Conservation (phyloP, 2,113 vertebrate genomes). For the Hassar affinis region DNA sequence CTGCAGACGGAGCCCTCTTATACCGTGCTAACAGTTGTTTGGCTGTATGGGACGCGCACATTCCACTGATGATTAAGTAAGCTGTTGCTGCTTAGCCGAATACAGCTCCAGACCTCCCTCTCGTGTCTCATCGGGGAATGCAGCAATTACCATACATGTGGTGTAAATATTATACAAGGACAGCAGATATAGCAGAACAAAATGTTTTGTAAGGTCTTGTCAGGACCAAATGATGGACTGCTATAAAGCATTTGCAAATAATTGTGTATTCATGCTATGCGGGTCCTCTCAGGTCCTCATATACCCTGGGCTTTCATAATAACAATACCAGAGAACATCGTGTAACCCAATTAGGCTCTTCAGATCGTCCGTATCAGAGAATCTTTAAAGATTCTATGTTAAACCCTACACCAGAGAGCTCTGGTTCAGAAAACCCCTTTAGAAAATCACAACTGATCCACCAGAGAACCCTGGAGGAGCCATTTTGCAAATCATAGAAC, state of each 20-base stretch:
- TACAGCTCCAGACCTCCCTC: slow-evolving; percentile 45
- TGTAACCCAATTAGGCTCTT: neutral
- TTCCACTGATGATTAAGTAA: slow-evolving; percentile 73
- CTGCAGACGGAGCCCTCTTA: slow-evolving; percentile 88
- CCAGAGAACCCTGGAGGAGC: neutral
- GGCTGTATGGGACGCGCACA: slow-evolving; percentile 79
- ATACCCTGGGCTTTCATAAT: slow-evolving; percentile 2
- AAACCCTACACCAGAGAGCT: neutral
- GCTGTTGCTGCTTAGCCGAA: slow-evolving; percentile 53
- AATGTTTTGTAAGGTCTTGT: slow-evolving; percentile 18
- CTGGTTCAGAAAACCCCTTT: neutral
- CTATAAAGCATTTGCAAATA: slow-evolving; percentile 88
- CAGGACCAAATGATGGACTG: slow-evolving; percentile 67
- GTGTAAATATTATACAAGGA: slow-evolving; percentile 31
- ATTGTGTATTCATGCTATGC: slow-evolving; percentile 75
- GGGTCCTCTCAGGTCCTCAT: neutral
- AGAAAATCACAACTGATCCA: neutral
- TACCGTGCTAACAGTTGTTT: slow-evolving; percentile 90
- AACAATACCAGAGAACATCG: neutral
- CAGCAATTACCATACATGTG: slow-evolving; percentile 17
- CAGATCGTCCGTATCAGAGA: neutral
- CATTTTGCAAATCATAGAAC: neutral
- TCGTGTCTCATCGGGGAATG: slow-evolving; percentile 15
- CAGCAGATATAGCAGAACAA: slow-evolving; percentile 39
- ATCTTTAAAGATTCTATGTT: neutral